phyloP scores from a whole-genome alignment of 2,797 vertebrate species.

The Paramormyrops hopkinsi region DNA sequence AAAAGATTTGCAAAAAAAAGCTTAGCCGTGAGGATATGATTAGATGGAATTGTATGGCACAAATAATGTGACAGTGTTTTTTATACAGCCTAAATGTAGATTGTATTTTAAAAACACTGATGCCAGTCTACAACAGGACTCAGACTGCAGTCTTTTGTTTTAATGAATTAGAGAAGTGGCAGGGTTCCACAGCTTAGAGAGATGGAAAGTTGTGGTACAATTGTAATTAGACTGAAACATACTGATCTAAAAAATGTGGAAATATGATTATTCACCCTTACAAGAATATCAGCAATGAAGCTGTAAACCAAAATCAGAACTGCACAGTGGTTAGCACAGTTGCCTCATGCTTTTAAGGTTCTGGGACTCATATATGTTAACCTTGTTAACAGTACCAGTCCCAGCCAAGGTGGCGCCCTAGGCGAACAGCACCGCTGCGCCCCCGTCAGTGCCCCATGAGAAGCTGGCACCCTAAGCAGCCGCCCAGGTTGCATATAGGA shows the following conservation, averaged over 20 bases:
- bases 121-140: background rate
- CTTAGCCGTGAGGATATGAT: background rate
- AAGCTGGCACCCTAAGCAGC: background rate
- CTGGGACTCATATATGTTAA: background rate
- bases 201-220: background rate
- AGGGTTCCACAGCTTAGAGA: background rate
- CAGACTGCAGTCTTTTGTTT: background rate
- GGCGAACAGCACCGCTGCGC: background rate
- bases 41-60: background rate
- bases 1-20: background rate
- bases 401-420: background rate
- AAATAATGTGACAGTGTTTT: background rate
- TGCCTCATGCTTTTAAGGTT: background rate
- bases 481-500: background rate
- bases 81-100: background rate
- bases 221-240: background rate
- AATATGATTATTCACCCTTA: background rate
- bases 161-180: background rate
- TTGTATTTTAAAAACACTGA: background rate
- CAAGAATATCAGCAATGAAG: background rate
- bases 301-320: background rate
- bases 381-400: background rate
- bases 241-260: background rate
- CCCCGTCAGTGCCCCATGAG: background rate
- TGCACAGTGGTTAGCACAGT: background rate